Conservation (phyloP, 2,888 invertebrate genomes). For the Agrochola circellaris region DNA sequence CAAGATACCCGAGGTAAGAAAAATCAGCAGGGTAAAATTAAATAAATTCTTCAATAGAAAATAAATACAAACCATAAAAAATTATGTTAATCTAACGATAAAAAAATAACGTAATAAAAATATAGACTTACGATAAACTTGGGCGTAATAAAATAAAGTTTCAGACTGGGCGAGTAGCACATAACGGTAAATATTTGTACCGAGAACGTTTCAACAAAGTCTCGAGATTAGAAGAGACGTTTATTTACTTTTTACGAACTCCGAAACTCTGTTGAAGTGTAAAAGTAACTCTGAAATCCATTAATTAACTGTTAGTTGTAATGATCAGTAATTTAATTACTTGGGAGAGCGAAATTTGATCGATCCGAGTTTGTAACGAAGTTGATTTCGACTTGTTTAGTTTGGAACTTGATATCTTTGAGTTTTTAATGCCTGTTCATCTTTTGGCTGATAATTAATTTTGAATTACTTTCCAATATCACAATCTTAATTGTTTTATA, state of each 20-base stretch:
- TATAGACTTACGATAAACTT: slow-evolving; percentile 34
- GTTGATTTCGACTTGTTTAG: slow-evolving; percentile 63
- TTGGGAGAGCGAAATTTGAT: slow-evolving; percentile 68
- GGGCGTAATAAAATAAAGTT: slow-evolving; percentile 52
- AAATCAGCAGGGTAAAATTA: neutral
- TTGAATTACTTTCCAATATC: slow-evolving; percentile 39
- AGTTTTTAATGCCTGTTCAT: slow-evolving; percentile 55
- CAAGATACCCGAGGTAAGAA: neutral
- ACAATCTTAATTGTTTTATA: slow-evolving; percentile 33
- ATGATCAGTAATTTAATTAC: slow-evolving; percentile 71
- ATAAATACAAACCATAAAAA: slow-evolving; percentile 9
- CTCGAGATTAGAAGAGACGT: slow-evolving; percentile 55
- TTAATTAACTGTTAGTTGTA: slow-evolving; percentile 72
- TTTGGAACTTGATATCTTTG: slow-evolving; percentile 59
- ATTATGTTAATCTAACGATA: slow-evolving; percentile 11
- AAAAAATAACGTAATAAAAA: slow-evolving; percentile 25
- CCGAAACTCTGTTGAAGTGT: slow-evolving; percentile 57
- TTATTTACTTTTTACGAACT: slow-evolving; percentile 70
- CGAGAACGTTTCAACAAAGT: slow-evolving; percentile 63
- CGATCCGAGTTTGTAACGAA: slow-evolving; percentile 67
- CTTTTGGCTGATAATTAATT: slow-evolving; percentile 50
- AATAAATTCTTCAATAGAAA: neutral
- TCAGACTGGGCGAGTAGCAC: slow-evolving; percentile 31
- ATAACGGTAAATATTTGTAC: slow-evolving; percentile 70
- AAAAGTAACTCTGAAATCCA: slow-evolving; percentile 66